Evolutionary conservation across 2,888 invertebrate genomes (phyloP).

Genomic region (Caenorhabditis auriculariae): DNA sequence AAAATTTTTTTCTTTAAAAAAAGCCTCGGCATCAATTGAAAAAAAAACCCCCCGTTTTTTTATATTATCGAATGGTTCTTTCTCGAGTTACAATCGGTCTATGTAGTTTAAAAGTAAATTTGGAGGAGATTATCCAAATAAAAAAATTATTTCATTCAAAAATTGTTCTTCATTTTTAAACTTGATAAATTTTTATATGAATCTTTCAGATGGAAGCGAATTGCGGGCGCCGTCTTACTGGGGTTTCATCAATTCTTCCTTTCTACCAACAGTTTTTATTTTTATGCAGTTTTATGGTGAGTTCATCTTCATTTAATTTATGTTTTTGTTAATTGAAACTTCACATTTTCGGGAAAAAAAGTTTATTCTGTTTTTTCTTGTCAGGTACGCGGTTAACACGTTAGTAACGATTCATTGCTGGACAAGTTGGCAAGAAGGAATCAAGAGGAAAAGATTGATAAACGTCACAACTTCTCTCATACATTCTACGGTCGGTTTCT

Average conservation of each 20-base stretch:
- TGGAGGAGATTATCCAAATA: not conserved
- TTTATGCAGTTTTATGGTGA: no score
- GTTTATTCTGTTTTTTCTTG: no score
- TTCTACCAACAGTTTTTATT: constrained; percentile 18
- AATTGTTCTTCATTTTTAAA: not conserved
- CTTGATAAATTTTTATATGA: not conserved
- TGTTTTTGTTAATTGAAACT: not conserved
- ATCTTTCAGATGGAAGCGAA: constrained; percentile 32
- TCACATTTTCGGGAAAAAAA: no score
- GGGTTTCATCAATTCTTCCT: constrained; percentile 18
- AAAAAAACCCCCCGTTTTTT: no score
- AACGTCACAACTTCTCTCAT: constrained; percentile 43
- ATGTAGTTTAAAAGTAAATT: not conserved
- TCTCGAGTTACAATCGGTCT: not conserved
- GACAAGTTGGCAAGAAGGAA: constrained; percentile 38
- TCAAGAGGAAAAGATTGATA: constrained; percentile 36
- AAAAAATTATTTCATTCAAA: not conserved
- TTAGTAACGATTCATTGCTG: constrained; percentile 28
- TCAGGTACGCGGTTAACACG: constrained; percentile 14
- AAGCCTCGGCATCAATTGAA: no score
- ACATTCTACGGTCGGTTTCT: constrained; percentile 45
- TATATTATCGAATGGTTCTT: no score
- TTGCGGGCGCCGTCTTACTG: constrained; percentile 16
- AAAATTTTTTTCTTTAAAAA: no score
- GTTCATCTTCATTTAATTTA: constrained; percentile 6